A percentile compares a stretch with the other conserved stretches of the same genome.
Evolutionary conservation across 1,140 invertebrate species (phyloP).

Genomic region (Spodoptera litura): DNA sequence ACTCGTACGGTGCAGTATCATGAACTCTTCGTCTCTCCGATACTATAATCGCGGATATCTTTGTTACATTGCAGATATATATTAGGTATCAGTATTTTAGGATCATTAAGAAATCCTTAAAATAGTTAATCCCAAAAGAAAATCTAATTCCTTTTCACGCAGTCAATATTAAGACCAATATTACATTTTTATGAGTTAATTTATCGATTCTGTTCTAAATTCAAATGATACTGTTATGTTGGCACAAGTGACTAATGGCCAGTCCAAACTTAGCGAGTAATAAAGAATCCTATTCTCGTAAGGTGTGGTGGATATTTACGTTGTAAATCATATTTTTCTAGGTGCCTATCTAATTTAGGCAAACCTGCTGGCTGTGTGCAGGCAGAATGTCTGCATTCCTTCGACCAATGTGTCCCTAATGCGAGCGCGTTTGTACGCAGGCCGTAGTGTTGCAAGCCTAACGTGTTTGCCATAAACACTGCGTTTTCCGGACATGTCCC

Average conservation of each 20-base stretch:
- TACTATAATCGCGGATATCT: too few relatives aligned
- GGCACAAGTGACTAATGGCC: slow-evolving; percentile 1
- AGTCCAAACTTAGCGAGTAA: neutral
- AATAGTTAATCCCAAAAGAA: too few relatives aligned
- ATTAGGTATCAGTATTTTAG: too few relatives aligned
- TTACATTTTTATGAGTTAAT: too few relatives aligned
- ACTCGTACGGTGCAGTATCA: too few relatives aligned
- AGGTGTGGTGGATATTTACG: slow-evolving; percentile 13
- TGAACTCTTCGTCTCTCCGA: too few relatives aligned
- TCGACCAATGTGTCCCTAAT: slow-evolving; percentile 23
- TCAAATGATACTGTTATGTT: neutral
- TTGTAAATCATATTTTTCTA: slow-evolving; percentile 22
- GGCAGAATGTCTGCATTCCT: slow-evolving; percentile 42
- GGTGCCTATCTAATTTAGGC: slow-evolving; percentile 25
- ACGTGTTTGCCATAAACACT: slow-evolving; percentile 30
- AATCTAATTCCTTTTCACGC: too few relatives aligned
- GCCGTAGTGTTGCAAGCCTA: slow-evolving; percentile 27
- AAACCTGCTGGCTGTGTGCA: slow-evolving; percentile 22
- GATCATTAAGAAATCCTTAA: too few relatives aligned
- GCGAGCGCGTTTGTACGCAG: slow-evolving; percentile 15
- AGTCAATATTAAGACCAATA: too few relatives aligned
- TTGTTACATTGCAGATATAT: too few relatives aligned
- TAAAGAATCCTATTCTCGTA: slow-evolving; percentile 10
- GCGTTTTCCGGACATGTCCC: slow-evolving; percentile 40
- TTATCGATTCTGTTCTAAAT: too few relatives aligned